phyloP scores from a whole-genome alignment of 2,113 vertebrate genomes.

The Alces alces region DNA sequence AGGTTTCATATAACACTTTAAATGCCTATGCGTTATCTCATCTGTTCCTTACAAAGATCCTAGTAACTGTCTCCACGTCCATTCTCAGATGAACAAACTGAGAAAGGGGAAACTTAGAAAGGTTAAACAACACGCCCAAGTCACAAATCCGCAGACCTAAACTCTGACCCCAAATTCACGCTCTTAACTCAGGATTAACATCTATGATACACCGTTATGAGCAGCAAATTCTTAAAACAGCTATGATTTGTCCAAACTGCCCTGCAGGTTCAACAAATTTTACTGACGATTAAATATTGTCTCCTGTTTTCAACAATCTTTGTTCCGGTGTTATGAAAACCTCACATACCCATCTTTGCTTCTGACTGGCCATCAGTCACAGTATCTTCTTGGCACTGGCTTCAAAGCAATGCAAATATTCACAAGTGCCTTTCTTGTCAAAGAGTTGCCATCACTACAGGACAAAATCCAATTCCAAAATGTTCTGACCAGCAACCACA shows the following conservation, averaged over 20 bases:
- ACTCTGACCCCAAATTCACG: background rate
- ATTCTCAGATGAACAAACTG: background rate
- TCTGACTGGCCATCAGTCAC: background rate
- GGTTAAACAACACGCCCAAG: background rate
- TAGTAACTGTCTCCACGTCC: background rate
- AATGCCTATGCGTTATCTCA: background rate
- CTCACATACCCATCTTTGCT: background rate
- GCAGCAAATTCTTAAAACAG: background rate
- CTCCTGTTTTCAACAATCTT: background rate
- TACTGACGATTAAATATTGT: constrained; percentile 19
- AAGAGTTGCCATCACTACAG: background rate
- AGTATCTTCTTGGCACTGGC: background rate
- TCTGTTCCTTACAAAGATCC: background rate
- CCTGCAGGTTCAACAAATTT: constrained; percentile 8
- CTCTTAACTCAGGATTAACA: background rate
- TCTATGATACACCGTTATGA: background rate
- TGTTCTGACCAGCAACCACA: background rate
- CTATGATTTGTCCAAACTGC: background rate
- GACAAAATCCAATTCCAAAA: constrained; percentile 37
- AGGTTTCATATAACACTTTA: background rate
- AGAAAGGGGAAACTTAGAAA: background rate
- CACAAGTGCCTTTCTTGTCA: constrained; percentile 4
- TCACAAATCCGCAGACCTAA: background rate
- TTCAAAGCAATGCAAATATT: constrained; percentile 52
- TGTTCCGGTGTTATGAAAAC: background rate